Evolutionary conservation across 2,888 invertebrate species (phyloP), one percentile per base, ranked within the genome.

Genomic region (Mimumesa dahlbomi): DNA sequence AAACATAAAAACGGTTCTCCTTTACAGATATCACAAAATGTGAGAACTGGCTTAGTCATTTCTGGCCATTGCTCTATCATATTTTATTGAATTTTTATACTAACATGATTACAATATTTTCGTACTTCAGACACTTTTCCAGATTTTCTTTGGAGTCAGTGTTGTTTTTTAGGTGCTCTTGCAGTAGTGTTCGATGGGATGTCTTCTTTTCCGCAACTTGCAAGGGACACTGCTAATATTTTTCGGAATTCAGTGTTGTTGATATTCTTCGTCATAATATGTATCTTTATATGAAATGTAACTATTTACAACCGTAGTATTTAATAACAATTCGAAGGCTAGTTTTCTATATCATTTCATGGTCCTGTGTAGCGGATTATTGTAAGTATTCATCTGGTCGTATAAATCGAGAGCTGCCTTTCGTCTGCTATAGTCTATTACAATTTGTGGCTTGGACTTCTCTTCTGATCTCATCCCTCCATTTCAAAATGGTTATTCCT

Each of bases 351-450:
- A 86, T 86, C 87, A 88, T 57, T 86, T 87, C 2, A 86, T 67
- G 3, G 81, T 73, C 66, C 85, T 87, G 16, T 84, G 56, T 25
- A 87, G 57, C 57, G 85, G 58, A 50, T 21, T 58, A 7, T 65
- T 72, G 18, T 77, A 46, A 40, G 71, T 54, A 36, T 50, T 64
- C 83, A 85, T 84, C 53, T 87, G 87, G 59, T 88, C 85, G 34
- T 75, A 80, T 66, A 86, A 57, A 61, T 87, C 85, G 11, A 88
- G 85, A 16, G 85, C 74, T 22, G 74, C 67, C 82, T 87, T 88
- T 6, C 77, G 73, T 59, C 74, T 76, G 58, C 61, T 59, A 1
- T 48, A 58, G 7, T 48, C 53, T 0, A 65, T 43, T 54, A 54
- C 29, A 49, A 71, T 88, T 87, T 61, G 5, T 25, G 59, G 42